A percentile compares a stretch with the other conserved stretches of the same genome.
Evolutionary conservation across 1,140 invertebrate species (phyloP).

Genomic region (Octopus sinensis): DNA sequence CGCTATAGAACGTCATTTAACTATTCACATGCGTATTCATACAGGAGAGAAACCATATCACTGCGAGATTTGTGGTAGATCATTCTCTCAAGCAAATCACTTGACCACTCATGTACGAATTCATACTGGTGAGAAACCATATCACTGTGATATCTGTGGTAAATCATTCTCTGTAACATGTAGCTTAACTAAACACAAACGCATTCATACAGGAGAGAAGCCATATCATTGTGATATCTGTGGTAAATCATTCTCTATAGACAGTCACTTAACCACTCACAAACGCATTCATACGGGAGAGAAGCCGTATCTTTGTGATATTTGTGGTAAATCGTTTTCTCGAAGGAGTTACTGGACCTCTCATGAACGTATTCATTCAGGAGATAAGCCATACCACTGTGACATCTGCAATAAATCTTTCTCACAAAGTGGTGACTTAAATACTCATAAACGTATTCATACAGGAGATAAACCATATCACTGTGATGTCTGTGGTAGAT

Average conservation of each 20-base stretch:
- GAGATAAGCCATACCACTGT: no score
- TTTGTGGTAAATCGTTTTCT: no score
- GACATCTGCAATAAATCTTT: no score
- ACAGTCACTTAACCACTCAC: no score
- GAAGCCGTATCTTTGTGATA: no score
- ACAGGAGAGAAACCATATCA: background rate
- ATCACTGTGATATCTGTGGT: background rate
- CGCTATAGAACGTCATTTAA: background rate
- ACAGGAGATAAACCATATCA: no score
- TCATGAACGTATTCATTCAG: no score
- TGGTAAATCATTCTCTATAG: background rate
- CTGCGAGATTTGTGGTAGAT: background rate
- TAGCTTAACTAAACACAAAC: background rate
- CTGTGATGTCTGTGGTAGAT: no score
- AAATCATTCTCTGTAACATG: background rate
- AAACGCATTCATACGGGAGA: no score
- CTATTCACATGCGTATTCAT: background rate
- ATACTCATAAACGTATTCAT: no score
- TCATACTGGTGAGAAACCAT: background rate
- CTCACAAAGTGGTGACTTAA: no score
- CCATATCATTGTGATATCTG: background rate
- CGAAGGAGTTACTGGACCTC: no score
- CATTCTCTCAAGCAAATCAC: background rate
- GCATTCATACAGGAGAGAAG: background rate
- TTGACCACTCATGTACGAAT: background rate